Evolutionary conservation across 2,888 invertebrate species (phyloP).

Genomic region (Psococerastis gibbosa): DNA sequence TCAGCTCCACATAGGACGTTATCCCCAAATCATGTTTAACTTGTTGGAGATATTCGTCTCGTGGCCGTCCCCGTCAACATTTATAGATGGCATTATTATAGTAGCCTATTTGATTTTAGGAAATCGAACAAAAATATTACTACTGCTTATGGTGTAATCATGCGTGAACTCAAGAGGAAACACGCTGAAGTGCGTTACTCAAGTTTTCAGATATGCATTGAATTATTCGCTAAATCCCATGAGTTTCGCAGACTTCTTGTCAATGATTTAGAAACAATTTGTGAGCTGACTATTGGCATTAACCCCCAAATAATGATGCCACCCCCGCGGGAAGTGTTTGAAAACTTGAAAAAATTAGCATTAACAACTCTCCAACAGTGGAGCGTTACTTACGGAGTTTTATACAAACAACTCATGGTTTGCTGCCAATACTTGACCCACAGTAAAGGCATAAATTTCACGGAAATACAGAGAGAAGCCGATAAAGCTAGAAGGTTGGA

Average conservation of each 20-base stretch:
- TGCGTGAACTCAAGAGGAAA: conserved; percentile 27
- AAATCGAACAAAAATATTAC: conserved; percentile 26
- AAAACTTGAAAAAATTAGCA: conserved; percentile 26
- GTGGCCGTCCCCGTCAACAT: too few relatives aligned
- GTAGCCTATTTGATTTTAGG: conserved; percentile 19
- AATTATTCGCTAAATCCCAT: conserved; percentile 32
- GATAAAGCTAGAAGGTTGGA: too few relatives aligned
- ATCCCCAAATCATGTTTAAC: too few relatives aligned
- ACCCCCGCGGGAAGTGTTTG: conserved; percentile 28
- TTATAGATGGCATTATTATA: too few relatives aligned
- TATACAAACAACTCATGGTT: conserved; percentile 27
- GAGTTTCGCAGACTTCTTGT: conserved; percentile 29
- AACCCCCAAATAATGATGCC: conserved; percentile 28
- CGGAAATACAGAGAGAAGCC: conserved; percentile 16
- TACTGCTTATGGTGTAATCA: conserved; percentile 26
- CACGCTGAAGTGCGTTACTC: conserved; percentile 34
- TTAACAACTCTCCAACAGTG: conserved; percentile 29
- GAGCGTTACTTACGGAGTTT: conserved; percentile 28
- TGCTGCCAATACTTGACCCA: conserved; percentile 21
- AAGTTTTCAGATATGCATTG: conserved; percentile 30
- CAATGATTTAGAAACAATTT: conserved; percentile 26
- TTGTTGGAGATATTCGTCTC: too few relatives aligned
- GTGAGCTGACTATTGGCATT: conserved; percentile 26
- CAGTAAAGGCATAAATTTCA: conserved; percentile 20
- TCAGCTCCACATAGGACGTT: too few relatives aligned